A percentile compares a stretch with the other conserved stretches of the same genome.
Conservation (phyloP, 2,113 vertebrate species). For the Eurystomus gularis region DNA sequence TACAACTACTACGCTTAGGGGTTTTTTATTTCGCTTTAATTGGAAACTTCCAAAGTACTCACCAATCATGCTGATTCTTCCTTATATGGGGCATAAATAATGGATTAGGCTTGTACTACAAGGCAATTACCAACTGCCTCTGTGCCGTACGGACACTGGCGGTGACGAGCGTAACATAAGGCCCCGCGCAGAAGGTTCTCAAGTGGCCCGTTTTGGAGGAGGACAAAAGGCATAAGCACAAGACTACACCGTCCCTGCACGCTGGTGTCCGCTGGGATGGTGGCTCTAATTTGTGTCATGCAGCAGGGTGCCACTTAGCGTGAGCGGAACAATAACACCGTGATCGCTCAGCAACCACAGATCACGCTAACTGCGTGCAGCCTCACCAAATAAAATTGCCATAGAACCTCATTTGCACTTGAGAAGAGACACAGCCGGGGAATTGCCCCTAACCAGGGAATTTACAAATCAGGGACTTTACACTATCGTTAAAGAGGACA, state of each 20-base stretch:
- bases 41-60: not conserved
- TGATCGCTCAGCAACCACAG: not conserved
- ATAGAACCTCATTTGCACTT: not conserved
- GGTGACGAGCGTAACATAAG: not conserved
- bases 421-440: not conserved
- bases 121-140: not conserved
- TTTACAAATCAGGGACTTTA: not conserved
- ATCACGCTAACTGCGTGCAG: not conserved
- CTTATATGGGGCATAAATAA: conserved; percentile 17
- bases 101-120: not conserved
- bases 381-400: not conserved
- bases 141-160: not conserved
- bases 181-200: not conserved
- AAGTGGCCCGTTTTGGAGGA: not conserved
- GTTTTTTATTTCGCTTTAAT: not conserved
- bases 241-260: accelerated
- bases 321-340: not conserved
- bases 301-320: not conserved
- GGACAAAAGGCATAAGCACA: not conserved
- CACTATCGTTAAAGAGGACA: not conserved
- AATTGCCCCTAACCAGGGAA: conserved; percentile 16
- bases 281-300: not conserved
- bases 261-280: not conserved
- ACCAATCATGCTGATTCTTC: not conserved
- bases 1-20: not conserved